phyloP scores from a whole-genome alignment of 2,888 invertebrate genomes.

The Meghimatium bilineatum region DNA sequence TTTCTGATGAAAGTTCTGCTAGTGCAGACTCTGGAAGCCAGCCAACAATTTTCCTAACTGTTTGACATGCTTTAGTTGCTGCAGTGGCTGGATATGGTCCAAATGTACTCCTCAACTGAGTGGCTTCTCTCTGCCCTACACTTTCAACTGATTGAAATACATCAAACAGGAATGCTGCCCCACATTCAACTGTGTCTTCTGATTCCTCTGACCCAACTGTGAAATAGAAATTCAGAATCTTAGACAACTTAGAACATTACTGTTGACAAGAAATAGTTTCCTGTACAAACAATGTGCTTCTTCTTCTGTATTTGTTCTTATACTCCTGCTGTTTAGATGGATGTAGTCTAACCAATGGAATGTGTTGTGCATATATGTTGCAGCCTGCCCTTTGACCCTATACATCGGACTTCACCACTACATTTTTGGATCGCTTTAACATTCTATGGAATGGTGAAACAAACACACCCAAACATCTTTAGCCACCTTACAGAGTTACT shows the following conservation, averaged over 20 bases:
- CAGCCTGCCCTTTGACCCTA: too few species aligned
- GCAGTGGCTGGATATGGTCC: constrained; percentile 74
- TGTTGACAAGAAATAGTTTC: not conserved
- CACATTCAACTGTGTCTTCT: constrained; percentile 67
- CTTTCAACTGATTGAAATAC: constrained; percentile 65
- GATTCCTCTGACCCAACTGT: constrained; percentile 67
- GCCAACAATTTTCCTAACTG: constrained; percentile 63
- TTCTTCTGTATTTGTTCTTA: too few species aligned
- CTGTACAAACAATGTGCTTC: not conserved
- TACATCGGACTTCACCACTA: too few species aligned
- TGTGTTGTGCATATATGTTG: too few species aligned
- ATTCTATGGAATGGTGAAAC: too few species aligned
- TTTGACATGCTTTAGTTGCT: constrained; percentile 69
- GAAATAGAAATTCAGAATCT: not conserved
- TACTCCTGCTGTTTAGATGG: too few species aligned
- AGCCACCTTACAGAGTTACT: too few species aligned
- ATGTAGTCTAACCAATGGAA: too few species aligned
- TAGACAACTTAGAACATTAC: not conserved
- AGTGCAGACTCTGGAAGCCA: constrained; percentile 65
- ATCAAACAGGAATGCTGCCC: constrained; percentile 71
- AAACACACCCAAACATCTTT: too few species aligned
- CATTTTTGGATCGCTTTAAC: too few species aligned
- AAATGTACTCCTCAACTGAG: constrained; percentile 68
- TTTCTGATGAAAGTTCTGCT: constrained; percentile 39
- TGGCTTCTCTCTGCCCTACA: constrained; percentile 67